Conservation (phyloP, 2,888 invertebrate species). For the Eupithecia centaureata region DNA sequence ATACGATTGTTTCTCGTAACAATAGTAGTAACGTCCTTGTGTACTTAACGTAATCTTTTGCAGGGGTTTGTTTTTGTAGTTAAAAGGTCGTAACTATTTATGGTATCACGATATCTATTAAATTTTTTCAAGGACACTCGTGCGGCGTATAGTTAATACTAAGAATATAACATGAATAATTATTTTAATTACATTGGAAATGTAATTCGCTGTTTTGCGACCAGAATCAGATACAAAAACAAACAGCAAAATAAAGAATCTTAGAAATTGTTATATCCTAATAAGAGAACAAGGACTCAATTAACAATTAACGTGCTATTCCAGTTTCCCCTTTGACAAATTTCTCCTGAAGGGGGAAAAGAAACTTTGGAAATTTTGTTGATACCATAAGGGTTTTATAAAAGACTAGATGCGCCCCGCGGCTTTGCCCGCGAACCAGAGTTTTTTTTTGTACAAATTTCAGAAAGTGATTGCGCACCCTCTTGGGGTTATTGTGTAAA, state of each 20-base stretch:
- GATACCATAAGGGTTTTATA: no score
- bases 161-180: not conserved
- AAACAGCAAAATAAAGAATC: no score
- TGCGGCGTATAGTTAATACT: not conserved
- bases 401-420: no score
- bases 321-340: no score
- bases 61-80: not conserved
- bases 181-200: no score
- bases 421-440: no score
- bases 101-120: not conserved
- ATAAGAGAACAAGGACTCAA: not conserved
- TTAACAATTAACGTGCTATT: not conserved
- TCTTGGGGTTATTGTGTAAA: no score
- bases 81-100: not conserved
- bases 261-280: no score
- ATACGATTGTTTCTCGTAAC: slow-evolving; percentile 5
- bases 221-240: not conserved
- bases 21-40: slow-evolving; percentile 1
- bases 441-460: no score
- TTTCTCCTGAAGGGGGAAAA: no score
- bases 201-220: not conserved
- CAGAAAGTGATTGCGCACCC: no score
- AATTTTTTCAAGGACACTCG: not conserved
- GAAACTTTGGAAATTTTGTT: no score
- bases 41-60: slow-evolving; percentile 3